Percentiles rank a stretch among this genome's conserved stretches.
Conservation (phyloP, 2,888 invertebrate genomes). For the Sminthurides aquaticus region DNA sequence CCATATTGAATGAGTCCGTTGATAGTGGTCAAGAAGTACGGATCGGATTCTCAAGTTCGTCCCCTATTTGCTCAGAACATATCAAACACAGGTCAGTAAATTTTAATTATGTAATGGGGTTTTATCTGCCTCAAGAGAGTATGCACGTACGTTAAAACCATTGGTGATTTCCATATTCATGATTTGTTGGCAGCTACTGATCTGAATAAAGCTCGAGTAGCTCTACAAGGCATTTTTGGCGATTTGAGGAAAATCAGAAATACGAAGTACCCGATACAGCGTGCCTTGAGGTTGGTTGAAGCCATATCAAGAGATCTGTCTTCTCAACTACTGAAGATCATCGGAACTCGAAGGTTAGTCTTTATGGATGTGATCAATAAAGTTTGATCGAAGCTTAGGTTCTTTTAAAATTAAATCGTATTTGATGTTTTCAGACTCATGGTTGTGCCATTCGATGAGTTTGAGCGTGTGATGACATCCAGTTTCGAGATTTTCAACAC, state of each 20-base stretch:
- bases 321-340: constrained; percentile 78
- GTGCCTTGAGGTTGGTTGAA: constrained; percentile 88
- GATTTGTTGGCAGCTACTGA: constrained; percentile 95
- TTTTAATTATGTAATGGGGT: constrained; percentile 1
- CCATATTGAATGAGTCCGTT: constrained; percentile 72
- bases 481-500: constrained; percentile 91
- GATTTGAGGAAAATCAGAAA: constrained; percentile 92
- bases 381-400: background rate
- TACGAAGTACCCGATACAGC: constrained; percentile 93
- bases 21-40: constrained; percentile 85
- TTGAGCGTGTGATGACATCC: constrained; percentile 93
- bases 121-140: too few relatives aligned
- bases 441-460: constrained; percentile 98
- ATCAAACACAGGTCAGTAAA: constrained; percentile 72
- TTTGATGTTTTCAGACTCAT: constrained; percentile 58
- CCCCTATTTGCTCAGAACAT: constrained; percentile 81
- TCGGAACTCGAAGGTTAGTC: constrained; percentile 34
- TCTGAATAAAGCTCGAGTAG: constrained; percentile 71
- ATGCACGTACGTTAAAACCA: too few relatives aligned
- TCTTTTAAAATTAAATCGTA: background rate
- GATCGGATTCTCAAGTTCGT: constrained; percentile 80
- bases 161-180: constrained; percentile 99
- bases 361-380: too few relatives aligned
- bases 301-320: constrained; percentile 95
- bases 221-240: constrained; percentile 87